phyloP scores from a whole-genome alignment of 2,797 vertebrate species.

The Sitta carolinensis region DNA sequence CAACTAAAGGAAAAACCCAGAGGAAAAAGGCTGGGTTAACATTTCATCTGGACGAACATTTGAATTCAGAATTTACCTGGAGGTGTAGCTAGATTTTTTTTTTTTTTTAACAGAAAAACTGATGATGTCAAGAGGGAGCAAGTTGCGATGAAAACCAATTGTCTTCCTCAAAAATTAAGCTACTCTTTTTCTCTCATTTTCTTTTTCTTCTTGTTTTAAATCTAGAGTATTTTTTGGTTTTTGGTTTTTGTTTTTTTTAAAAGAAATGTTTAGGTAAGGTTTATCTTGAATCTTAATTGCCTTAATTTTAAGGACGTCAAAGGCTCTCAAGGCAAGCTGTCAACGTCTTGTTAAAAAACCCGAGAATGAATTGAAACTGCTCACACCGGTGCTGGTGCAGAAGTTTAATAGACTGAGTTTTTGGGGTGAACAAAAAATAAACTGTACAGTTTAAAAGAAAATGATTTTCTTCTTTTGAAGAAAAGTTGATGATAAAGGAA shows the following conservation, averaged over 20 bases:
- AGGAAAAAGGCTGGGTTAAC: conserved; percentile 67
- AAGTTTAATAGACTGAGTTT: conserved; percentile 82
- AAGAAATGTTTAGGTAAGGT: conserved; percentile 92
- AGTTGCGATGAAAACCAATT: conserved; percentile 84
- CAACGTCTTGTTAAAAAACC: conserved; percentile 85
- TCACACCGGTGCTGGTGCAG: conserved; percentile 83
- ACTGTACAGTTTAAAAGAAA: conserved; percentile 96
- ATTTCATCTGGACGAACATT: conserved; percentile 78
- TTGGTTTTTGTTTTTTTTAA: conserved; percentile 78
- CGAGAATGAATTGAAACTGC: conserved; percentile 79
- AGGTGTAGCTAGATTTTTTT: conserved; percentile 81
- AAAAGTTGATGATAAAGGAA: conserved; percentile 93
- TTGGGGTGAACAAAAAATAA: conserved; percentile 85
- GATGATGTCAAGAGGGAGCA: conserved; percentile 82
- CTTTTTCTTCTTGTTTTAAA: conserved; percentile 73
- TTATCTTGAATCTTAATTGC: conserved; percentile 98
- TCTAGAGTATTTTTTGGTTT: conserved; percentile 77
- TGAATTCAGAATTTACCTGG: conserved; percentile 80
- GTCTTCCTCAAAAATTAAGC: conserved; percentile 97
- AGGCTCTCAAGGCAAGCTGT: conserved; percentile 89
- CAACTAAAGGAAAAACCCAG: conserved; percentile 78
- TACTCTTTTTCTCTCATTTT: conserved; percentile 83
- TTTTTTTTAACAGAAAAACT: conserved; percentile 71
- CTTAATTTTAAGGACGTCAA: conserved; percentile 97
- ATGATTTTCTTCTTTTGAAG: conserved; percentile 94